Conservation (phyloP, 2,113 vertebrate species). For the Colaptes auratus region DNA sequence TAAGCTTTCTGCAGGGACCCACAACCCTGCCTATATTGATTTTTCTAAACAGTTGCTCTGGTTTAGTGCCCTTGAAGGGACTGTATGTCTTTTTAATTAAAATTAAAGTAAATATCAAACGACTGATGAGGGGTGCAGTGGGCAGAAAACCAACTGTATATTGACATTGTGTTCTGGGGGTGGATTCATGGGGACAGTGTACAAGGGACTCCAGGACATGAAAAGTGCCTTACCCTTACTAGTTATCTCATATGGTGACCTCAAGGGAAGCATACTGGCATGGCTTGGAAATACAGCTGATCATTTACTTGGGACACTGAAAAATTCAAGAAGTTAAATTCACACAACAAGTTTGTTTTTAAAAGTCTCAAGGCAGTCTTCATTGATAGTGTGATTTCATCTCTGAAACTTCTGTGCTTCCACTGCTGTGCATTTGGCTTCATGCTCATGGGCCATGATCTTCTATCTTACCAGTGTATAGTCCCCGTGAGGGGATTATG, state of each 20-base stretch:
- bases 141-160: constrained; percentile 26
- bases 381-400: neutral
- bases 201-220: neutral
- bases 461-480: neutral
- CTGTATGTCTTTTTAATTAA: constrained; percentile 64
- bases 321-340: neutral
- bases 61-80: constrained; percentile 33
- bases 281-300: neutral
- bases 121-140: constrained; percentile 36
- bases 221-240: neutral
- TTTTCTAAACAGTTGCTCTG: constrained; percentile 33
- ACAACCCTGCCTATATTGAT: constrained; percentile 42
- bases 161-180: constrained; percentile 23
- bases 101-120: constrained; percentile 57
- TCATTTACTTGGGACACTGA: neutral
- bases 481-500: neutral
- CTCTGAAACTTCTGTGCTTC: neutral
- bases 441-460: accelerated
- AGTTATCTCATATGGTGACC: neutral
- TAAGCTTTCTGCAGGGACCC: constrained; percentile 42
- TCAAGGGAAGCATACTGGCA: neutral
- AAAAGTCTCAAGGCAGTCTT: neutral
- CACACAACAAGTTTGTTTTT: neutral
- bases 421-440: neutral
- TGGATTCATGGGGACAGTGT: neutral